These are phyloP conservation scores for Melipona bicolor DNA, from an alignment of 2,888 invertebrate species.

Conservation along the genomic window DNA sequence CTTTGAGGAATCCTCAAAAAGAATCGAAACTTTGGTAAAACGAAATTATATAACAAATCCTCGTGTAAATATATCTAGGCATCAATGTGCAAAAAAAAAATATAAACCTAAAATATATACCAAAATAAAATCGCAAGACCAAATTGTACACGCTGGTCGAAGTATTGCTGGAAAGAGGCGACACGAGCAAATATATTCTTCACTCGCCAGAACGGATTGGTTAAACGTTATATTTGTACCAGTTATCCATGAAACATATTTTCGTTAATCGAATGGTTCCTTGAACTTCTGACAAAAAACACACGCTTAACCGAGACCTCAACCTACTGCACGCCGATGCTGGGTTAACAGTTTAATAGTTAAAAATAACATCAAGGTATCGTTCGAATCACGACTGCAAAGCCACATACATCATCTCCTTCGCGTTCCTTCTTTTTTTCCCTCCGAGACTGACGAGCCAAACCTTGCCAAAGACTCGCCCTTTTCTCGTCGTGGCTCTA, in stretches of 20 bases:
- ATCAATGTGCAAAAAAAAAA: neutral
- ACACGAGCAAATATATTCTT: neutral
- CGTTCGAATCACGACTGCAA: constrained; percentile 34
- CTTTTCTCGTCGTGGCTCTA: constrained; percentile 26
- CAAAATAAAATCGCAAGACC: neutral
- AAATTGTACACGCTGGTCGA: neutral
- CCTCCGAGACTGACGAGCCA: neutral
- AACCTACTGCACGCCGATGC: constrained; percentile 40
- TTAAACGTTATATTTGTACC: neutral
- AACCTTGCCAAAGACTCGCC: neutral
- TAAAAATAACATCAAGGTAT: constrained; percentile 66
- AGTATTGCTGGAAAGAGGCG: neutral
- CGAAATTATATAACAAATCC: no score
- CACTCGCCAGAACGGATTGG: neutral
- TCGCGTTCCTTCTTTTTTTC: neutral
- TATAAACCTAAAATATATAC: neutral
- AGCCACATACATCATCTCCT: constrained; percentile 7
- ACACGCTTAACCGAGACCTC: constrained; percentile 50
- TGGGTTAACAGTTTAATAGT: constrained; percentile 51
- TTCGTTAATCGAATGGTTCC: constrained; percentile 3
- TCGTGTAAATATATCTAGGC: neutral
- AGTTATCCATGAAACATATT: neutral
- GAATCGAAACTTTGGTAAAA: no score
- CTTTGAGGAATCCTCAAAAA: no score
- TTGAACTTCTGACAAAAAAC: constrained; percentile 13